Base-by-base conservation (phyloP, 1,140 invertebrate genomes). In the Zaprionus taronus region DNA sequence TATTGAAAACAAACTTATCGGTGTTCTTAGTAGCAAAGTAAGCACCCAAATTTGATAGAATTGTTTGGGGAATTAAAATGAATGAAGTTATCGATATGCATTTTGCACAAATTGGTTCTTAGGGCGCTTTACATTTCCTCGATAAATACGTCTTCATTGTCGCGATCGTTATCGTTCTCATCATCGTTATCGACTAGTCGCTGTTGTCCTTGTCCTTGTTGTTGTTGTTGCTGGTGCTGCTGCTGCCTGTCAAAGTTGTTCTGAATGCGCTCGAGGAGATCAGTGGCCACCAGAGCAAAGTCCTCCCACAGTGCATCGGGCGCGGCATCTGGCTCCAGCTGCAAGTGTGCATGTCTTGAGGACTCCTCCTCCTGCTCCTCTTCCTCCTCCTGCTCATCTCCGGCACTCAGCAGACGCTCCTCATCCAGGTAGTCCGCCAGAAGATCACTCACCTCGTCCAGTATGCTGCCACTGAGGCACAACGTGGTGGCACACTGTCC, bases 211-310 rank as follows among this genome's bases (percentile, higher is more conserved):
- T 78, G 64, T 81, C 91, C 15, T 83, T 80, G 24, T 81, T 77
- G 61, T 81, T 75, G 55, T 73, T 74, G 26, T 73, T 77, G 49
- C 74, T 36, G 9, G 2, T 68, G 49, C 44, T 65, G 57, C 31
- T 81, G 75, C 22, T 74, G 81, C n/a, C 55, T 90, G 38, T 91
- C 89, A 22, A 92, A 85, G 15, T 84, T 91, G 24, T 90, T 83
- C 34, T 93, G 92, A 70, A 93, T 87, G 20, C 92, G 83, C 80
- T 95, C 95, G 22, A 95, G 83, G 47, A 95, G 91, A 91, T 95
- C 95, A 12, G 95, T 95, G 22, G 95, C 95, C 5, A 95, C 95
- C 72, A 93, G 91, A 6, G 95, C 95, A 92, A 95, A 95, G 72
- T 95, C 94, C 90, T 95, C 95, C 95, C 95, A 95, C 36, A 94